Evolutionary conservation across 2,797 vertebrate genomes (phyloP).

Genomic region (Chromobotia macracanthus): DNA sequence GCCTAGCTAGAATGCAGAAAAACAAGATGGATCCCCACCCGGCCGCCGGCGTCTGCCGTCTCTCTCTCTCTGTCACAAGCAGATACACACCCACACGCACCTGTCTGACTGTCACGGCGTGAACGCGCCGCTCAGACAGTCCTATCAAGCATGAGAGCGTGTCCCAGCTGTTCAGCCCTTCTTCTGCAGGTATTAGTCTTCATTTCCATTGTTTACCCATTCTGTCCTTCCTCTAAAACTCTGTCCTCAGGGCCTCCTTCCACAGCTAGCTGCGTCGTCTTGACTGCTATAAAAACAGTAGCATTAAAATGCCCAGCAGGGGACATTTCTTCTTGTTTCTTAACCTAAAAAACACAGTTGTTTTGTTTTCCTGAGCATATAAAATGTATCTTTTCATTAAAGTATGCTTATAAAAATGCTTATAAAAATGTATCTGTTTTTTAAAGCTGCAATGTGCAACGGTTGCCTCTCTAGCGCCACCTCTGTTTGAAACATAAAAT

Average conservation of each 20-base stretch:
- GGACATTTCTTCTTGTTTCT: slow-evolving; percentile 12
- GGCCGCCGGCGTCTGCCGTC: neutral
- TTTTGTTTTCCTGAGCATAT: neutral
- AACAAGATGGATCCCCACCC: slow-evolving; percentile 59
- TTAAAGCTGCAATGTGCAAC: too few species aligned
- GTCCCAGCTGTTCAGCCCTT: slow-evolving; percentile 34
- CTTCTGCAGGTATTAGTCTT: slow-evolving; percentile 49
- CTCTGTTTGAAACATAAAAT: too few species aligned
- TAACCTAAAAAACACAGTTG: neutral
- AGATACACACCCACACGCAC: slow-evolving; percentile 21
- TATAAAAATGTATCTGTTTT: too few species aligned
- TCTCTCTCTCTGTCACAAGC: neutral
- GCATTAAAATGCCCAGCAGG: neutral
- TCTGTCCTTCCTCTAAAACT: slow-evolving; percentile 43
- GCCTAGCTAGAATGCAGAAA: slow-evolving; percentile 32
- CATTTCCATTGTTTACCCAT: slow-evolving; percentile 56
- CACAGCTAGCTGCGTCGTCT: slow-evolving; percentile 17
- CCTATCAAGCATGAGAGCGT: slow-evolving; percentile 33
- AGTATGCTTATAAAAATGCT: neutral
- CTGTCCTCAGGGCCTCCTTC: slow-evolving; percentile 44
- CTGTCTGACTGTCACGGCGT: slow-evolving; percentile 15
- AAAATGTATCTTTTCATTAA: neutral
- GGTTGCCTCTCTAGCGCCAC: too few species aligned
- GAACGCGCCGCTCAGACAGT: slow-evolving; percentile 14
- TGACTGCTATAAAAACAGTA: slow-evolving; percentile 27